phyloP scores from a whole-genome alignment of 2,113 vertebrate species.

The Cromileptes altivelis region DNA sequence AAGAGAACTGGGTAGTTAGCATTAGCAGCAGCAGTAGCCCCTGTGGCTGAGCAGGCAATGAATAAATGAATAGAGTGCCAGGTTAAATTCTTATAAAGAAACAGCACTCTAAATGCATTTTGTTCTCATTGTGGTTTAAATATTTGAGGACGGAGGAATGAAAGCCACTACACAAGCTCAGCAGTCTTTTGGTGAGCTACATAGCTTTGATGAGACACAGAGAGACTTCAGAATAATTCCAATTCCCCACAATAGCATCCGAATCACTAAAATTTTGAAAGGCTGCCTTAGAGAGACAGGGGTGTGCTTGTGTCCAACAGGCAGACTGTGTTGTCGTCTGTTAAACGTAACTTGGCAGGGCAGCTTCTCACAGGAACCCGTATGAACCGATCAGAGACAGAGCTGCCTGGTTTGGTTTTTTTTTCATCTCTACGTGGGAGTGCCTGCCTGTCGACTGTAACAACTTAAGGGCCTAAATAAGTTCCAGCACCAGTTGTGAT shows the following conservation, averaged over 20 bases:
- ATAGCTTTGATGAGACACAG: neutral
- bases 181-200: neutral
- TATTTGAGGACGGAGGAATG: slow-evolving; percentile 8
- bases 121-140: neutral
- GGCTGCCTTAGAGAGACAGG: slow-evolving; percentile 24
- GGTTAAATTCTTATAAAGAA: neutral
- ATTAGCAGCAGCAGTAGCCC: neutral
- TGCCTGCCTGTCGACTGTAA: neutral
- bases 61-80: neutral
- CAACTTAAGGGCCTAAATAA: neutral
- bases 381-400: slow-evolving; percentile 3
- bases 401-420: neutral
- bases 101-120: neutral
- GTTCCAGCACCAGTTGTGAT: neutral
- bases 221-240: slow-evolving; percentile 5
- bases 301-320: neutral
- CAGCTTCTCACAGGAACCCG: slow-evolving; percentile 27
- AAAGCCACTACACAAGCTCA: neutral
- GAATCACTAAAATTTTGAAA: slow-evolving; percentile 4
- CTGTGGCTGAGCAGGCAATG: neutral
- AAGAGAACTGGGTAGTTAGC: neutral
- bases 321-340: neutral
- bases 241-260: neutral
- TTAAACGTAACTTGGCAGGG: slow-evolving; percentile 33
- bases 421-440: neutral